Evolutionary conservation across 2,113 vertebrate genomes (phyloP).

Genomic region (Oryzias celebensis): DNA sequence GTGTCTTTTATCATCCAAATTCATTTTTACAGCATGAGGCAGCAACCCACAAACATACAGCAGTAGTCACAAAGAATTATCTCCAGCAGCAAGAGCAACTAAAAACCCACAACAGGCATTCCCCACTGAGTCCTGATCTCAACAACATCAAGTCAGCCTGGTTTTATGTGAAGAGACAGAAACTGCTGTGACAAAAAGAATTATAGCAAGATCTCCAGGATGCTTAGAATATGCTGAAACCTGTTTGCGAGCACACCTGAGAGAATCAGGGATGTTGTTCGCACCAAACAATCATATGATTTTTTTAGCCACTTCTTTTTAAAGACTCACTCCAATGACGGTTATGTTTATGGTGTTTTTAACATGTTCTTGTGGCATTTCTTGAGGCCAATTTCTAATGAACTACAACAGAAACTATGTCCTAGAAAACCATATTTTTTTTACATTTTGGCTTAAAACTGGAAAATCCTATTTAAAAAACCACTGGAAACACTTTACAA

Average conservation of each 20-base stretch:
- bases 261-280: background rate
- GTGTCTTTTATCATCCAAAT: background rate
- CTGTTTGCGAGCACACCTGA: background rate
- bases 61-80: background rate
- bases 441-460: too few relatives aligned
- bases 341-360: too few relatives aligned
- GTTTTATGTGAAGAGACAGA: background rate
- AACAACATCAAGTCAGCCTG: conserved; percentile 15
- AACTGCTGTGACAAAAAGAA: background rate
- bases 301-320: background rate
- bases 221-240: background rate
- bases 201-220: background rate
- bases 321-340: too few relatives aligned
- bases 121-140: conserved; percentile 7
- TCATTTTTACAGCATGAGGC: background rate
- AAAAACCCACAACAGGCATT: background rate
- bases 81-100: background rate
- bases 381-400: too few relatives aligned
- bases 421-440: too few relatives aligned
- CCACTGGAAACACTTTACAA: too few relatives aligned
- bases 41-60: background rate
- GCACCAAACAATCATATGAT: background rate
- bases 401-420: too few relatives aligned
- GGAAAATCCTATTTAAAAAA: too few relatives aligned
- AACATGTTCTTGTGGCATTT: too few relatives aligned